Percentiles rank a stretch among this genome's conserved stretches.
Evolutionary conservation across 2,113 vertebrate genomes (phyloP).

Genomic region (Sinocyclocheilus rhinocerous): DNA sequence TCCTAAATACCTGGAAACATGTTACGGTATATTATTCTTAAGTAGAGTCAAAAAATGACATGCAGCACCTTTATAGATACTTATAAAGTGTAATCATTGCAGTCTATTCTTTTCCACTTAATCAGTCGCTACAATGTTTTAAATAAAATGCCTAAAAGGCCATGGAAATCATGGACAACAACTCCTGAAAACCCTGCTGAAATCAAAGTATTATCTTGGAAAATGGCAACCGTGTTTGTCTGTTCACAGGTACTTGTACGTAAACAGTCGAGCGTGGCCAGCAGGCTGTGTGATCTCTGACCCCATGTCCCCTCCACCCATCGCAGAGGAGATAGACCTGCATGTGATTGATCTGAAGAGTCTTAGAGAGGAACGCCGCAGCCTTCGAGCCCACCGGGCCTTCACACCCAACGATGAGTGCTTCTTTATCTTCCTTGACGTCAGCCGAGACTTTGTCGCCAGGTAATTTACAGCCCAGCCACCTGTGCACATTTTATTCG

Average conservation of each 20-base stretch:
- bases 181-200: not conserved
- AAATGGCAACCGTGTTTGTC: not conserved
- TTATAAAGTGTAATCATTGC: not conserved
- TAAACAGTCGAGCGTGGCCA: conserved; percentile 96
- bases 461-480: conserved; percentile 76
- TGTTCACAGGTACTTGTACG: conserved; percentile 87
- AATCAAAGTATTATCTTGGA: not conserved
- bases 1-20: not conserved
- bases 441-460: conserved; percentile 95
- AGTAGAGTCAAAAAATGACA: not conserved
- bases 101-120: not conserved
- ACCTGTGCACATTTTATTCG: not conserved
- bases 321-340: conserved; percentile 93
- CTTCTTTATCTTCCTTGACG: conserved; percentile 96
- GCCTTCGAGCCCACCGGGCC: conserved; percentile 88
- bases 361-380: conserved; percentile 88
- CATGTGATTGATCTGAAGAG: conserved; percentile 94
- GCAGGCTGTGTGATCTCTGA: conserved; percentile 86
- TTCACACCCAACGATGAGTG: conserved; percentile 95
- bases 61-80: no score
- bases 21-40: not conserved
- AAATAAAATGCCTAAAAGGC: not conserved
- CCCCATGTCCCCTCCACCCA: conserved; percentile 93
- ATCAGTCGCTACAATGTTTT: not conserved
- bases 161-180: not conserved